A percentile compares a stretch with the other conserved stretches of the same genome.
Conservation (phyloP, 2,888 invertebrate genomes). For the Mamestra brassicae region DNA sequence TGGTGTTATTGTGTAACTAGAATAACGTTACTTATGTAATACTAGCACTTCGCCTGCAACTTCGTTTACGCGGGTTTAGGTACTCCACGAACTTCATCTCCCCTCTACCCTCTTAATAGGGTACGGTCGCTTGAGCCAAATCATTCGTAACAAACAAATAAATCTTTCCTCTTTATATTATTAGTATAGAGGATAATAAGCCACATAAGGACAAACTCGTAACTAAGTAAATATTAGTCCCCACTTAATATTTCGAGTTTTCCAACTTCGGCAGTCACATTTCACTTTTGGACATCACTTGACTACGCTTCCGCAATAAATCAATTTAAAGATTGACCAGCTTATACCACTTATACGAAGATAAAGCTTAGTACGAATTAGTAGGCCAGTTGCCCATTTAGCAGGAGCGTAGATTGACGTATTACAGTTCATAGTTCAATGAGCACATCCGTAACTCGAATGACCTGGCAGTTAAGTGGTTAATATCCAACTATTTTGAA, state of each 20-base stretch:
- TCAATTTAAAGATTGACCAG: slow-evolving; percentile 1
- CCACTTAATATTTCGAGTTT: neutral
- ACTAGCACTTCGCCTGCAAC: too few relatives aligned
- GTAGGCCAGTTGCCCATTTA: slow-evolving; percentile 32
- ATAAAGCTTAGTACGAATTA: slow-evolving; percentile 24
- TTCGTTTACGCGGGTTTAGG: too few relatives aligned
- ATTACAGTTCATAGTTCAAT: slow-evolving; percentile 50
- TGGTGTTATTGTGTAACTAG: too few relatives aligned
- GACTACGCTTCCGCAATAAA: neutral
- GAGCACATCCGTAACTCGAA: slow-evolving; percentile 45
- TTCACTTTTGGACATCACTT: slow-evolving; percentile 16
- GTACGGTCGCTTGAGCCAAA: too few relatives aligned
- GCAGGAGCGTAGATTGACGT: slow-evolving; percentile 27
- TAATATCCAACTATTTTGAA: slow-evolving; percentile 21
- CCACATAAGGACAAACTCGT: too few relatives aligned
- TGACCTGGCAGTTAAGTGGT: slow-evolving; percentile 47
- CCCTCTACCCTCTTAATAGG: too few relatives aligned
- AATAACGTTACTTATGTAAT: too few relatives aligned
- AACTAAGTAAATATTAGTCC: too few relatives aligned
- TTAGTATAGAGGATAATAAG: too few relatives aligned
- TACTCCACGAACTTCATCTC: too few relatives aligned
- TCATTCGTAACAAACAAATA: too few relatives aligned
- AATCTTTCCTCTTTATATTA: too few relatives aligned
- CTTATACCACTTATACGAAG: neutral
- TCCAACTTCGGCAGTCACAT: neutral